Evolutionary conservation across 2,797 vertebrate genomes (phyloP).

Genomic region (Knipowitschia caucasica): DNA sequence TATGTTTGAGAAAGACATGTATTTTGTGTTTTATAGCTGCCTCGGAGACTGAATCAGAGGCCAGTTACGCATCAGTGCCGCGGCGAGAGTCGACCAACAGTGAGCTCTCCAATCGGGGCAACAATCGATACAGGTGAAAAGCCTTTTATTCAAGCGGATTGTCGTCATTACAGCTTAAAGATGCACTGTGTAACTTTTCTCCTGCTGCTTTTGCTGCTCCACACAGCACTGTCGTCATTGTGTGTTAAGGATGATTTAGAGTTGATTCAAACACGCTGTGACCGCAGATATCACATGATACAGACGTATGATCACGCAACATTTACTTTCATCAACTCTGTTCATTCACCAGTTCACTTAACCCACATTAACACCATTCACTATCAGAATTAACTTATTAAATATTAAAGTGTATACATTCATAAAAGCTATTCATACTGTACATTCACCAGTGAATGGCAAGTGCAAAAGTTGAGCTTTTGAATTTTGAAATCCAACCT

Average conservation of each 20-base stretch:
- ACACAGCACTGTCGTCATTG: no score
- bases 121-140: slow-evolving; percentile 57
- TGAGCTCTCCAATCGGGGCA: slow-evolving; percentile 20
- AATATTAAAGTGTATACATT: neutral
- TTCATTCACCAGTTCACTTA: no score
- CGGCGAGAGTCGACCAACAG: slow-evolving; percentile 41
- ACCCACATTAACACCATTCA: no score
- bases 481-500: neutral
- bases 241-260: no score
- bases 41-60: slow-evolving; percentile 73
- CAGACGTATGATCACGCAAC: no score
- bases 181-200: neutral
- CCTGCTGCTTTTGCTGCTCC: no score
- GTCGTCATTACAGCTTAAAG: no score
- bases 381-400: neutral
- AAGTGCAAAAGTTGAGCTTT: no score
- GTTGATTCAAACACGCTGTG: no score
- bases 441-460: neutral
- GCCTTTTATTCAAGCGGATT: no score
- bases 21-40: slow-evolving; percentile 27
- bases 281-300: no score
- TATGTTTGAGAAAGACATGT: neutral
- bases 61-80: slow-evolving; percentile 62
- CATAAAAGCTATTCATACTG: neutral
- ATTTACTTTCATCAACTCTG: no score